Evolutionary conservation across 1,140 invertebrate species (phyloP), one percentile per base, ranked within the genome.

Genomic region (Lethocerus indicus): DNA sequence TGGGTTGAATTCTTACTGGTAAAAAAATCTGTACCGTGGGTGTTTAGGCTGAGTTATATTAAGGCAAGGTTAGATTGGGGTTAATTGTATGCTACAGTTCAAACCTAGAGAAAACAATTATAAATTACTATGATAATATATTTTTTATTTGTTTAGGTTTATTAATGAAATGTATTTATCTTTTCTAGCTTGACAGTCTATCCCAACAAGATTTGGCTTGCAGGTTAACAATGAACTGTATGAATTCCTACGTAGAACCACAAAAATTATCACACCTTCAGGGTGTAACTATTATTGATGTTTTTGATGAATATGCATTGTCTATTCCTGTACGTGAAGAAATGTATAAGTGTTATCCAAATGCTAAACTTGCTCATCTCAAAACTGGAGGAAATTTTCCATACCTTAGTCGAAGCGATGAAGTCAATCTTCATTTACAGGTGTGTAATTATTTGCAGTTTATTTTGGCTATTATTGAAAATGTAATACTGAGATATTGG

Each of bases 361-460:
- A 82, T 60, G 87, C 87, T 1, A 89, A 87, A 68, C 59, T 88
- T 52, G 88, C 87, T 3, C 84, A 90, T 66, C 66, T 92, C 14
- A 92, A 93, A 62, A 79, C 71, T 58, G 88, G 88, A 6, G 88
- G 88, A 3, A 91, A 92, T 67, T 94, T 92, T 66, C 88, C 88
- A 3, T 93, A 90, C 61, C 69, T 94, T 37, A 89, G 87, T 64
- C 74, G 85, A 63, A 78, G 80, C 63, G 81, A 83, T 58, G 88
- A 94, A 73, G 86, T 92, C 20, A 91, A 91, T 69, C 69, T 92
- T 47, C 85, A 90, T 72, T 72, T 93, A 61, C 75, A 87, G 72
- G 88, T 89, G n/a, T n/a, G n/a, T n/a, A n/a, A n/a, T n/a, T n/a
- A n/a, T n/a, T n/a, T n/a, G n/a, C n/a, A n/a, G n/a, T n/a, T n/a